These are phyloP conservation scores for Carpatolechia fugitivella DNA, from an alignment of 2,888 invertebrate genomes.

Conservation along the genomic window DNA sequence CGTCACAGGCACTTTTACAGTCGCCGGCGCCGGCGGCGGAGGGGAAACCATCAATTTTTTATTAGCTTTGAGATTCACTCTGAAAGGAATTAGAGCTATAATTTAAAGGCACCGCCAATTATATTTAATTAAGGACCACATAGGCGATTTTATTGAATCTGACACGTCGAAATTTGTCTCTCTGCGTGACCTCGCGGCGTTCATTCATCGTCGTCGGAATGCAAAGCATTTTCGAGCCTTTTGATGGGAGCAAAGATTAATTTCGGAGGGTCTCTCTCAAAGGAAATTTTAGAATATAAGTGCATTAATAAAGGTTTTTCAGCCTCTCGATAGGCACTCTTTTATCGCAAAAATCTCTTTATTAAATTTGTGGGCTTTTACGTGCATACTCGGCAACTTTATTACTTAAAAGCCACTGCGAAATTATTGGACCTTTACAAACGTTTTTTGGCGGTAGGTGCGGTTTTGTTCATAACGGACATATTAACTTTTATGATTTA, in stretches of 20 bases:
- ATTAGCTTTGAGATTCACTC: constrained; percentile 56
- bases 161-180: constrained; percentile 59
- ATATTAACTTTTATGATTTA: background rate
- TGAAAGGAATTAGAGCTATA: constrained; percentile 35
- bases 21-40: constrained; percentile 32
- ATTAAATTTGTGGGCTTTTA: constrained; percentile 73
- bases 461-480: background rate
- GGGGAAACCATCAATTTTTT: constrained; percentile 61
- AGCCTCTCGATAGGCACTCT: constrained; percentile 56
- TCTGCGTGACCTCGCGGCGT: constrained; percentile 34
- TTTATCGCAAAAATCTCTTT: constrained; percentile 66
- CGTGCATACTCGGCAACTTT: constrained; percentile 60
- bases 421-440: constrained; percentile 42
- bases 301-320: constrained; percentile 74
- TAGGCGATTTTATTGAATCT: constrained; percentile 51
- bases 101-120: constrained; percentile 43
- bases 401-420: constrained; percentile 63
- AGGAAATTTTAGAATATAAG: constrained; percentile 76
- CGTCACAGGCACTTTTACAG: constrained; percentile 55
- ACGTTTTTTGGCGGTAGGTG: constrained; percentile 30
- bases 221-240: constrained; percentile 66
- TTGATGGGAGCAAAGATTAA: constrained; percentile 75
- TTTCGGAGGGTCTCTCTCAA: constrained; percentile 68
- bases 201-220: constrained; percentile 62
- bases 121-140: constrained; percentile 56